A percentile compares a stretch with the other conserved stretches of the same genome.
Evolutionary conservation across 2,888 invertebrate genomes (phyloP).

Genomic region (Ophioninae sp.): DNA sequence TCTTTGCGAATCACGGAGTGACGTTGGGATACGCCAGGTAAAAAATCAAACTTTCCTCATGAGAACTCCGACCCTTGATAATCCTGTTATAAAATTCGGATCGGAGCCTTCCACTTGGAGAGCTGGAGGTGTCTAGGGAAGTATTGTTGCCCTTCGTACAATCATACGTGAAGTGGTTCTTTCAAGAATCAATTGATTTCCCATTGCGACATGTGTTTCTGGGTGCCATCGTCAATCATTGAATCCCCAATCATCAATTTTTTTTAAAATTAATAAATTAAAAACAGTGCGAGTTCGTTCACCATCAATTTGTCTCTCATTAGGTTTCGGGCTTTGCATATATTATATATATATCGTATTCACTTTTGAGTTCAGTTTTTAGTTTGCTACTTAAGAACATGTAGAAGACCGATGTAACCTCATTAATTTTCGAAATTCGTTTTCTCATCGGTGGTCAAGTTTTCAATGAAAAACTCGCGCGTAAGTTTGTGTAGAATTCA

Average conservation of each 20-base stretch:
- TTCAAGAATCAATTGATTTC: background rate
- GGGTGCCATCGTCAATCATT: background rate
- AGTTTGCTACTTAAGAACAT: too few species aligned
- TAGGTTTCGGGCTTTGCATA: background rate
- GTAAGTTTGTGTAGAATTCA: too few species aligned
- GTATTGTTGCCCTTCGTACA: background rate
- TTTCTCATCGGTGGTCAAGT: too few species aligned
- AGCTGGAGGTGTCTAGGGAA: background rate
- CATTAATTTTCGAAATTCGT: too few species aligned
- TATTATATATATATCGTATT: too few species aligned
- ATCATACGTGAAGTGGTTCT: background rate
- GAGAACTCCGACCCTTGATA: constrained; percentile 26
- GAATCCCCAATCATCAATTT: background rate
- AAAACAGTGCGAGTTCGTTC: background rate
- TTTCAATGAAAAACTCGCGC: too few species aligned
- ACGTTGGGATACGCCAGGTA: constrained; percentile 41
- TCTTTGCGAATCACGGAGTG: constrained; percentile 39
- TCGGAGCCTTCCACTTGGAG: constrained; percentile 10
- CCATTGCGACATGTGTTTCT: background rate
- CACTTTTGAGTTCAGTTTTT: too few species aligned
- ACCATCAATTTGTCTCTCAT: background rate
- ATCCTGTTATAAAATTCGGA: constrained; percentile 46
- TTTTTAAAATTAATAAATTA: background rate
- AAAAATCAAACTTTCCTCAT: constrained; percentile 36
- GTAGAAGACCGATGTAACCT: too few species aligned